These are phyloP conservation scores for Conchocele bisecta DNA, from an alignment of 2,888 invertebrate species.

Conservation along the genomic window DNA sequence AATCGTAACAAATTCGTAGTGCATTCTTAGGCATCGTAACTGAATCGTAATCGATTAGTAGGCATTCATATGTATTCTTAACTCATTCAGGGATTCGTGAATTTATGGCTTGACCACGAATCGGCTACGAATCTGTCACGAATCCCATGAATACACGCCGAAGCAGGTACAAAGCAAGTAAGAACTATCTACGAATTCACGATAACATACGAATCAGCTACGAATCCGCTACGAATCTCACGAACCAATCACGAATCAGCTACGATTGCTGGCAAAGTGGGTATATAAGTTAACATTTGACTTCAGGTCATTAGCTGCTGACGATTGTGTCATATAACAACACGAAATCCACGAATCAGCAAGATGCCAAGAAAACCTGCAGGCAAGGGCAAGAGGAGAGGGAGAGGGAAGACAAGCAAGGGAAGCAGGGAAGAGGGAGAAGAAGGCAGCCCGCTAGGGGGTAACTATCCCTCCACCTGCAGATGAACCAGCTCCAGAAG, in stretches of 20 bases:
- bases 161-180: constrained; percentile 24
- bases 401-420: constrained; percentile 11
- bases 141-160: constrained; percentile 27
- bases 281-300: constrained; percentile 14
- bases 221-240: constrained; percentile 28
- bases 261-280: constrained; percentile 12
- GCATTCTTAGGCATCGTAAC: constrained; percentile 17
- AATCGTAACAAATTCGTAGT: constrained; percentile 27
- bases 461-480: constrained; percentile 10
- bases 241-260: constrained; percentile 27
- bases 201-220: constrained; percentile 15
- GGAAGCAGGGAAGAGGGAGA: background rate
- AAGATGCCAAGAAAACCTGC: constrained; percentile 25
- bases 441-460: background rate
- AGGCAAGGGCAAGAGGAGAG: background rate
- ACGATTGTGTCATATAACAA: constrained; percentile 14
- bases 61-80: constrained; percentile 17
- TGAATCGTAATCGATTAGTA: constrained; percentile 15
- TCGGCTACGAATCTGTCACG: constrained; percentile 32
- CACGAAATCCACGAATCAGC: constrained; percentile 18
- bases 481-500: constrained; percentile 14
- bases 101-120: constrained; percentile 15
- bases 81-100: constrained; percentile 25
- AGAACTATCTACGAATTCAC: constrained; percentile 19
- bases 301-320: constrained; percentile 24